Base-by-base conservation (phyloP, 2,797 vertebrate genomes). In the Hyperoplus lanceolatus region DNA sequence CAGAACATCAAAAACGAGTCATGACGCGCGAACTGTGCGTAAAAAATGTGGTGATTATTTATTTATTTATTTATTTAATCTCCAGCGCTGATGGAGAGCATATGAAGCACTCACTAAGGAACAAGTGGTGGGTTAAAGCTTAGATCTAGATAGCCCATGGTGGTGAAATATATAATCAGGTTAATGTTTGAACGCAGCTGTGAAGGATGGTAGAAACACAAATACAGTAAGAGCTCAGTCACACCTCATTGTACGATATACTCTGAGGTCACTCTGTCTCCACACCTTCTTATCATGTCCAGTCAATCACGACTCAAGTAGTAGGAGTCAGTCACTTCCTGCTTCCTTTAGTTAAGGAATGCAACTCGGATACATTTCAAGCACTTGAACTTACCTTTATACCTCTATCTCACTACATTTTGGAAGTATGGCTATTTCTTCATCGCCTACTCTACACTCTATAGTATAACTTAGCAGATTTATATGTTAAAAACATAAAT, bases 11-110 rank as follows among this genome's bases (percentile, higher is more conserved):
- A 8, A 51, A 39, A 18, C 0, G 65, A 65, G 67, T 80, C 84
- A 80, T 84, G 89, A 89, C 75, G 84, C 68, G 54, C 38, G 41
- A 45, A 50, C n/a, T 48, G 67, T 4, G 2, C 3, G 38, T n/a
- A 11, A 60, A 11, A 60, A 61, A 43, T 21, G 16, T 0, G 21
- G 12, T 55, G 1, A 64, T 80, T 59, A 41, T 59, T 80, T 65
- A 60, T 80, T 70, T 59, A 41, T 59, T 80, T 65, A 60, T 80
- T 70, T 2, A 74, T 79, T 29, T 43, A 45, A 4, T 29, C 49
- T 21, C 6, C 13, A 55, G 15, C 10, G 70, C 43, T 51, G 64
- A 60, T 46, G 61, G 60, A 12, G 78, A 74, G 73, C 74, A 68
- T 69, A 13, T 48, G 59, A 45, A 29, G 57, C 18, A 11, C 4